Base-by-base conservation (phyloP, 2,888 invertebrate genomes). In the Cheilosia scutellata region DNA sequence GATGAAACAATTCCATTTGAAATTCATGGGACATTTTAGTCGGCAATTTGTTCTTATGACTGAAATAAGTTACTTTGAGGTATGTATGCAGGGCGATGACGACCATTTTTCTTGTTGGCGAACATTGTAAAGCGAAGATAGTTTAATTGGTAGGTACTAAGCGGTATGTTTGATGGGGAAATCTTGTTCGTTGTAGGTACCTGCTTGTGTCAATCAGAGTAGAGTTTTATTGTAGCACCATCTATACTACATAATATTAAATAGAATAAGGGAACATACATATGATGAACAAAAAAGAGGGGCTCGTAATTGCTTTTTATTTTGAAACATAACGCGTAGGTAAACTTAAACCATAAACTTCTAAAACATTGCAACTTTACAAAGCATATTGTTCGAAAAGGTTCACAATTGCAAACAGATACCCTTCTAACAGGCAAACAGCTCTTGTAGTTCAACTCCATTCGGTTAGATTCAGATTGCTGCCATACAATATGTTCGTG, bases 11-110 rank as follows among this genome's bases (percentile, higher is more conserved):
- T 75, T 79, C 75, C 75, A 84, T 79, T 79, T 84, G 47, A 79
- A 79, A 79, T 79, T 79, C 75, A 75, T 79, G 79, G 42, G 79
- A 84, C 83, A 78, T 84, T 84, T 84, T 79, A 79, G 79, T 70
- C 79, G 79, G 74, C 83, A 70, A 79, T 84, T 84, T 84, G 58
- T 70, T 63, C 70, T 75, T 75, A 75, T 79, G 65, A 75, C 65
- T 65, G 44, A 70, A 84, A 84, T 79, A 84, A 79, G 65, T 79
- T 70, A 79, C 70, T 84, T 79, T 70, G 53, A 63, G 74, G 75
- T 53, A 47, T 62, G 44, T 55, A 62, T 37, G 44, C 37, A 27
- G 44, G 6, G 13, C 33, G 44, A 16, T 2, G n/a, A 4, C 47
- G 55, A 55, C 51, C 42, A 55, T 49, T 75, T 57, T 47, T 5